These are phyloP conservation scores for Hirudo medicinalis DNA, from an alignment of 1,140 invertebrate species.

Conservation along the genomic window DNA sequence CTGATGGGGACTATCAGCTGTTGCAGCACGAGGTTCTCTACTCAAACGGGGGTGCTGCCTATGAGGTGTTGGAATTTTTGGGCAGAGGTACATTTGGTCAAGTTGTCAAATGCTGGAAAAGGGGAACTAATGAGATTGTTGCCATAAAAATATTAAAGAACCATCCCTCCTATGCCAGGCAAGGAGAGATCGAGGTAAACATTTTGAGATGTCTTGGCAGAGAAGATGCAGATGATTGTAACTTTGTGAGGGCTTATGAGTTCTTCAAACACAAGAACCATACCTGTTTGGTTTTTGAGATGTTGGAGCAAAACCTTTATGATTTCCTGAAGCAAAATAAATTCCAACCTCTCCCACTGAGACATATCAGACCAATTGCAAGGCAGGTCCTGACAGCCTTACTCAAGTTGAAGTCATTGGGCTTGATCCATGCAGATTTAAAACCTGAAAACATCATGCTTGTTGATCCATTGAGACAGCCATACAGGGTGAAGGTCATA, in stretches of 20 bases:
- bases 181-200: slow-evolving; percentile 98
- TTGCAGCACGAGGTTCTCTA: slow-evolving; percentile 96
- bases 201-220: slow-evolving; percentile 91
- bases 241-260: slow-evolving; percentile 98
- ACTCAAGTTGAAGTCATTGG: slow-evolving; percentile 94
- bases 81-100: slow-evolving; percentile 97
- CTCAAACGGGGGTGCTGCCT: slow-evolving; percentile 70
- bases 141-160: slow-evolving; percentile 99
- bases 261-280: slow-evolving; percentile 99
- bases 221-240: slow-evolving; percentile 95
- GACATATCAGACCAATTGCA: slow-evolving; percentile 94
- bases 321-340: slow-evolving; percentile 99
- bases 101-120: slow-evolving; percentile 99
- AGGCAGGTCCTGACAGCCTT: slow-evolving; percentile 97
- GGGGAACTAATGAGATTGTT: slow-evolving; percentile 98
- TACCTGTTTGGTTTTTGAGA: slow-evolving; percentile 98
- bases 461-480: slow-evolving; percentile 89
- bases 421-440: slow-evolving; percentile 95
- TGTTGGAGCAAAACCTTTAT: slow-evolving; percentile 99
- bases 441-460: slow-evolving; percentile 99
- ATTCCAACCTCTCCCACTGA: slow-evolving; percentile 90
- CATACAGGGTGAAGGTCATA: slow-evolving; percentile 88
- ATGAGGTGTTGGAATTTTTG: slow-evolving; percentile 95
- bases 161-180: slow-evolving; percentile 96
- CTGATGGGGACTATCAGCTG: slow-evolving; percentile 89